These are phyloP conservation scores for Orientallactaga sibirica DNA, from an alignment of 2,797 vertebrate species.

Conservation along the genomic window DNA sequence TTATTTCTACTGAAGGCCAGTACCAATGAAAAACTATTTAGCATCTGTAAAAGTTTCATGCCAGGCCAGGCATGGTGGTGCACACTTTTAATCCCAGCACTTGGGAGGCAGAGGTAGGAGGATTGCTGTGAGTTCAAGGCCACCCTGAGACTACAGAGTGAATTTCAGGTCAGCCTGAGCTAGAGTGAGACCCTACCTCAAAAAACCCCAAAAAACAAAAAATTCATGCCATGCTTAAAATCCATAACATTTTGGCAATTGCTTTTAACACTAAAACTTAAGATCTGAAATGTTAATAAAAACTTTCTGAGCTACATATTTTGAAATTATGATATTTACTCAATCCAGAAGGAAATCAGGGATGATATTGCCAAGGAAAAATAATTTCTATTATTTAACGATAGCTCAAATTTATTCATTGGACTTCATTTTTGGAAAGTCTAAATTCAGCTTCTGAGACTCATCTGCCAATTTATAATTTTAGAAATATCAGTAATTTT, in stretches of 20 bases:
- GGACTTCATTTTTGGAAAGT: conserved; percentile 40
- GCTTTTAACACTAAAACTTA: neutral
- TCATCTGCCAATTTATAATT: conserved; percentile 20
- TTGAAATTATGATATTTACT: conserved; percentile 4
- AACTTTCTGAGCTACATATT: neutral
- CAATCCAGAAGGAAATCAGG: conserved; percentile 30
- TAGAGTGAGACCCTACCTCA: too few species aligned
- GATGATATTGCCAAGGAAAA: neutral
- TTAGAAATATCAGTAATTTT: conserved; percentile 49
- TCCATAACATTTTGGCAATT: neutral
- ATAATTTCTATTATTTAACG: conserved; percentile 21
- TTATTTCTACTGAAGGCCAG: neutral
- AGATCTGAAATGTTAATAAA: neutral
- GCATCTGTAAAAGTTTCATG: neutral
- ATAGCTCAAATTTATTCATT: conserved; percentile 29
- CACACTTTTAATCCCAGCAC: too few species aligned
- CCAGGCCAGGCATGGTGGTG: too few species aligned
- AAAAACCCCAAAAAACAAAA: too few species aligned
- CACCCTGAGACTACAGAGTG: too few species aligned
- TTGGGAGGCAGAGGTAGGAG: too few species aligned
- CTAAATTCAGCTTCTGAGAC: conserved; percentile 16
- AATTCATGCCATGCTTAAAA: neutral
- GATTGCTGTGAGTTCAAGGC: too few species aligned
- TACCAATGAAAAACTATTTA: neutral
- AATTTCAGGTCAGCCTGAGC: too few species aligned